Percentiles rank a stretch among this genome's conserved stretches.
Conservation (phyloP, 2,888 invertebrate species). For the Platycheirus albimanus region DNA sequence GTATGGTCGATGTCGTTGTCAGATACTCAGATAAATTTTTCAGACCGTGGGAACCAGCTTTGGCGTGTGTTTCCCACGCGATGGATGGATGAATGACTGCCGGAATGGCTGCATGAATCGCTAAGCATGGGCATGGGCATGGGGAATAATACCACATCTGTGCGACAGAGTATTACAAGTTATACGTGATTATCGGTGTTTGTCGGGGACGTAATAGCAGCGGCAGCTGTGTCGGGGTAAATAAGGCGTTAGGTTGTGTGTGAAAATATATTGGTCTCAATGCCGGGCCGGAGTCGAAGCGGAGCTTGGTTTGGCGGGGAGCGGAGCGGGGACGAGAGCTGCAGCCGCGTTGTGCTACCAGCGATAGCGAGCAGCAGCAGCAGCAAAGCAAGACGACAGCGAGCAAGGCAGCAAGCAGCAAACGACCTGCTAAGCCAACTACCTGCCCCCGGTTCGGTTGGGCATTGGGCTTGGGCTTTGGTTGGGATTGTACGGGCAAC, state of each 20-base stretch:
- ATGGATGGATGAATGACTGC: conserved; percentile 77
- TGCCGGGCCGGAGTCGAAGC: too few relatives aligned
- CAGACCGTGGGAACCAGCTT: conserved; percentile 77
- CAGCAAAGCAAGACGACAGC: too few relatives aligned
- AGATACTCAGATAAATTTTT: conserved; percentile 74
- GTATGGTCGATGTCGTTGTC: conserved; percentile 69
- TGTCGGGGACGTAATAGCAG: conserved; percentile 21
- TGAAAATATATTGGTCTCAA: conserved; percentile 61
- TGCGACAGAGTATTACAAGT: conserved; percentile 66
- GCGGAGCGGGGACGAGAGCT: too few relatives aligned
- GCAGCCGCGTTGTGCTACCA: conserved; percentile 41
- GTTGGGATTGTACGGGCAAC: not conserved
- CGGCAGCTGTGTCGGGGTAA: conserved; percentile 9
- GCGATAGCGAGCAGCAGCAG: too few relatives aligned
- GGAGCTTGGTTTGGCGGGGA: too few relatives aligned
- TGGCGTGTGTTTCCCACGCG: conserved; percentile 81
- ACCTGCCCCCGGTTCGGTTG: conserved; percentile 50
- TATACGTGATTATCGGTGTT: conserved; percentile 57
- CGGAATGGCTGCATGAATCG: conserved; percentile 66
- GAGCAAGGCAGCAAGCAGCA: too few relatives aligned
- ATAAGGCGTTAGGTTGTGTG: conserved; percentile 45
- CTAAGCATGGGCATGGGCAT: conserved; percentile 66
- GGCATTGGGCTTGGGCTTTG: too few relatives aligned
- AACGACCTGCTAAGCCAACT: conserved; percentile 48
- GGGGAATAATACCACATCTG: conserved; percentile 67